Evolutionary conservation across 92 coral and sea anemone genomes (phyloP).

Genomic region (Actinostola sp.): DNA sequence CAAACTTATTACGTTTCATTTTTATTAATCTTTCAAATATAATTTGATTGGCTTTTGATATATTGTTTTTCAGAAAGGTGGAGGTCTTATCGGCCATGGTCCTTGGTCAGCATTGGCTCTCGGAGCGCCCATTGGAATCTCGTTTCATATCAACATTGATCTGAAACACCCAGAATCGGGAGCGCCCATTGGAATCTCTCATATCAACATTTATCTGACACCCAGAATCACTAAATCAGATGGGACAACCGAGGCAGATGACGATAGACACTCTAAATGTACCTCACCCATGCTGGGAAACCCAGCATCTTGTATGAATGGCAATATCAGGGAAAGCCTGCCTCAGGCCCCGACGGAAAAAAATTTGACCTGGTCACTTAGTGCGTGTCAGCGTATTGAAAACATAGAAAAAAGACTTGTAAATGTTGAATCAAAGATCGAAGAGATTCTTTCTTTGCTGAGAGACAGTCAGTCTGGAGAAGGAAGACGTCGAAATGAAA

Average conservation of each 20-base stretch:
- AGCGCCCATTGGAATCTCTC: constrained; percentile 45
- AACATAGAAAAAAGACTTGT: constrained; percentile 24
- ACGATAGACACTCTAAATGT: constrained; percentile 2
- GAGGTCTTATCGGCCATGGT: constrained; percentile 34
- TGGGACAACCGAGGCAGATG: background rate
- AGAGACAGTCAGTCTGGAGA: background rate
- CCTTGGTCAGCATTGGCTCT: constrained; percentile 52
- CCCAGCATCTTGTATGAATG: constrained; percentile 22
- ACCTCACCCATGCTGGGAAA: background rate
- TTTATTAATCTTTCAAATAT: too few relatives aligned
- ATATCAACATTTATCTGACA: constrained; percentile 10
- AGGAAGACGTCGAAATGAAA: background rate
- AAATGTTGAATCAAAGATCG: constrained; percentile 19
- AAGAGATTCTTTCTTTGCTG: constrained; percentile 24
- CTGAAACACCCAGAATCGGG: constrained; percentile 8
- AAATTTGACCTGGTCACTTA: constrained; percentile 5
- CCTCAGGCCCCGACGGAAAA: background rate
- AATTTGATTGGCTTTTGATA: constrained; percentile 3
- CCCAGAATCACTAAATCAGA: background rate
- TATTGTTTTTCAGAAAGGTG: constrained; percentile 20
- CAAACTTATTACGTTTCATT: too few relatives aligned
- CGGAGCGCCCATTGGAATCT: constrained; percentile 45
- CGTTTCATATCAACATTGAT: constrained; percentile 21
- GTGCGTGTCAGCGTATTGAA: constrained; percentile 31
- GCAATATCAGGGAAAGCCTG: constrained; percentile 10